These are phyloP conservation scores for Baccha elongata DNA, from an alignment of 2,888 invertebrate genomes.

Conservation along the genomic window DNA sequence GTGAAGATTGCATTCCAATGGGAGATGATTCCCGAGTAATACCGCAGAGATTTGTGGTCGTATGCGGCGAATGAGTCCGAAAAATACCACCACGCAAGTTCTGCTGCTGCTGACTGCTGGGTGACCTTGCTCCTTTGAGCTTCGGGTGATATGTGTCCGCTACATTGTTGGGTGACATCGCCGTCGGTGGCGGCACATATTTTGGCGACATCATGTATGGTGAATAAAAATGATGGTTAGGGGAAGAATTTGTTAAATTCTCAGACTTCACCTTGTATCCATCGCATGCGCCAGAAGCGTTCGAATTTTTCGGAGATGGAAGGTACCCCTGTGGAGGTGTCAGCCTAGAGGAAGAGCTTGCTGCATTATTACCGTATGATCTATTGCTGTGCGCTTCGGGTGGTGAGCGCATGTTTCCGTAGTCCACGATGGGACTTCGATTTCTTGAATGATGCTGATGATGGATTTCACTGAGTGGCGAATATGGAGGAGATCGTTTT, in stretches of 20 bases:
- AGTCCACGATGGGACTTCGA: constrained; percentile 75
- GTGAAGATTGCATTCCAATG: constrained; percentile 48
- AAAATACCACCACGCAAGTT: constrained; percentile 56
- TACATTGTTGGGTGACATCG: constrained; percentile 53
- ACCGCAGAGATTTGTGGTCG: constrained; percentile 53
- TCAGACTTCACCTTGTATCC: constrained; percentile 71
- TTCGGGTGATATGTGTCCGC: constrained; percentile 58
- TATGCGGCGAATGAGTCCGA: constrained; percentile 67
- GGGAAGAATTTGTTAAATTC: constrained; percentile 73
- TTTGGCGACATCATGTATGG: constrained; percentile 79
- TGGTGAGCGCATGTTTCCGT: constrained; percentile 76
- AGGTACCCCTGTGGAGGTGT: constrained; percentile 71
- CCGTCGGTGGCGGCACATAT: constrained; percentile 76
- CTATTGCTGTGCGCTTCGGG: constrained; percentile 75
- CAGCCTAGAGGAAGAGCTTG: constrained; percentile 73
- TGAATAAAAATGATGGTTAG: constrained; percentile 78
- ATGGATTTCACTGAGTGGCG: constrained; percentile 76
- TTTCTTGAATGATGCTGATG: constrained; percentile 64
- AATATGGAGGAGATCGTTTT: constrained; percentile 81
- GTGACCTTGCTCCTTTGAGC: constrained; percentile 64
- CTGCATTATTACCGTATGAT: constrained; percentile 67
- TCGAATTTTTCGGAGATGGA: constrained; percentile 76
- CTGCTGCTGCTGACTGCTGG: constrained; percentile 63
- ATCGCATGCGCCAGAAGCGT: constrained; percentile 70
- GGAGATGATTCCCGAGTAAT: constrained; percentile 62